Base-by-base conservation (phyloP, 2,888 invertebrate species). In the Dilophus febrilis region DNA sequence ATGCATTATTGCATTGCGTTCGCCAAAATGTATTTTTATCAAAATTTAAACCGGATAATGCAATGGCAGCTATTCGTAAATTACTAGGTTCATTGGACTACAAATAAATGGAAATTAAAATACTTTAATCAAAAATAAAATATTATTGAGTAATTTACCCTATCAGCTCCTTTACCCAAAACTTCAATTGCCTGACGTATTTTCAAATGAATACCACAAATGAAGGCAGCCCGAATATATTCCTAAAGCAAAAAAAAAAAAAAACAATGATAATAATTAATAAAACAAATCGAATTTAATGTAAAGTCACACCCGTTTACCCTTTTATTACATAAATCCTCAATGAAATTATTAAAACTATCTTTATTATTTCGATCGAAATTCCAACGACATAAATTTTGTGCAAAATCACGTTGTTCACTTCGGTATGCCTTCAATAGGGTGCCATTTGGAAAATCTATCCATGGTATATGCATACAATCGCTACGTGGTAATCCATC, bases 341-440 rank as follows among this genome's bases (percentile, higher is more conserved):
- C 72, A n/a, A 77, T 57, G 45, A 74, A 74, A 41, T 68, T 65
- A 5, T 65, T 64, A 28, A 73, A 56, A 4, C 61, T 56, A 40
- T 64, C 60, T 1, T 62, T 65, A 53, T 61, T 60, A 52, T 83
- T 81, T 56, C 76, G 76, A 48, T 87, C 84, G 58, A 79, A 78
- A 45, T 76, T 74, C 92, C 92, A 94, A 16, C 88, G 88, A 65
- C 92, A 92, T 45, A 92, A 65, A 56, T 79, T 77, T 45, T 92
- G 65, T 2, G 86, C 86, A 55, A 77, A 74, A 48, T 79, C 78
- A 45, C 90, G 72, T 56, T 82, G 81, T 37, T 72, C 71, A 47
- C 78, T 77, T 51, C 40, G 54, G 55, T 33, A 60, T 54, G 38
- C 30, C 38, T 41, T 38, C 12, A 45, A 37, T 16, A 34, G 13